Evolutionary conservation across 2,113 vertebrate genomes (phyloP).

Genomic region (Scalopus aquaticus): DNA sequence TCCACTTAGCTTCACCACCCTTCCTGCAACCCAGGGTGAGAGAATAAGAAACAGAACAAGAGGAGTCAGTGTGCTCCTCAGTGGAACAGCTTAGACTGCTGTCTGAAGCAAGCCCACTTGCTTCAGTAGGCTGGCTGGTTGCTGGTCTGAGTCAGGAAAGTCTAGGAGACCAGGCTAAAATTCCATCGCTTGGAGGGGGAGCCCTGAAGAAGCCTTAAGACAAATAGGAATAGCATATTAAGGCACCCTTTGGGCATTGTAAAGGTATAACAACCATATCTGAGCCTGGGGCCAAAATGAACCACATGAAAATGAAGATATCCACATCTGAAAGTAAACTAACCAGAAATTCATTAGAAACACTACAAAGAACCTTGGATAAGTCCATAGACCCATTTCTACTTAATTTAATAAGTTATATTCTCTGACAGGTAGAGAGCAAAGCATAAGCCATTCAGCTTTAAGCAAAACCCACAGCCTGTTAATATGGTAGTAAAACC

Average conservation of each 20-base stretch:
- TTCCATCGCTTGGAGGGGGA: not conserved
- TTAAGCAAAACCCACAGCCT: not conserved
- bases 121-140: no score
- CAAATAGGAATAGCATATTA: not conserved
- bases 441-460: not conserved
- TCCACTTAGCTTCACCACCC: not conserved
- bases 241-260: not conserved
- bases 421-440: not conserved
- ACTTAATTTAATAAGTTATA: not conserved
- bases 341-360: conserved; percentile 44
- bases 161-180: not conserved
- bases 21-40: not conserved
- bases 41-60: not conserved
- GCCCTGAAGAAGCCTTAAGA: not conserved
- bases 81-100: not conserved
- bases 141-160: not conserved
- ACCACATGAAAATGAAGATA: not conserved
- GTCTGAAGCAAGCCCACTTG: not conserved
- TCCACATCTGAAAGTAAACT: conserved; percentile 1
- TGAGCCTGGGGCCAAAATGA: not conserved
- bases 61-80: not conserved
- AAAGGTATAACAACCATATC: not conserved
- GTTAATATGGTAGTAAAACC: conserved; percentile 40
- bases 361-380: not conserved
- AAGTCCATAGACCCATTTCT: not conserved